Evolutionary conservation across 1,140 invertebrate species (phyloP).

Genomic region (Tyrophagus putrescentiae): DNA sequence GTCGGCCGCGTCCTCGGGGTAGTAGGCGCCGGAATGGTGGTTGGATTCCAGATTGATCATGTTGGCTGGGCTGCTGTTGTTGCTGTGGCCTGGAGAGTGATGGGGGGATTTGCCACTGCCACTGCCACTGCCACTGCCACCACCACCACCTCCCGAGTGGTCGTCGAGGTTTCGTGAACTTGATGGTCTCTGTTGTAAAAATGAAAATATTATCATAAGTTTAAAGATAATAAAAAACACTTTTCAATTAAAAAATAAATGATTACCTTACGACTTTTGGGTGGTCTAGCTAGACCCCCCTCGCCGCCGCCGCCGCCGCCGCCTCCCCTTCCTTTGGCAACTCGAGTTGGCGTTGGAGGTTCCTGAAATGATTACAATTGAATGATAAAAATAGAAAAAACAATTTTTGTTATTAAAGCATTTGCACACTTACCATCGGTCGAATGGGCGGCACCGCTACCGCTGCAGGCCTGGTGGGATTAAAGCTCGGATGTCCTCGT

Average conservation of each 20-base stretch:
- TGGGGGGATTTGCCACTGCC: too few species aligned
- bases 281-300: not conserved
- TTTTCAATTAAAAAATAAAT: not conserved
- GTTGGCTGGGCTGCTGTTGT: not conserved
- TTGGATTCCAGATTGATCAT: not conserved
- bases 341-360: not conserved
- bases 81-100: not conserved
- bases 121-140: not conserved
- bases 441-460: constrained; percentile 8
- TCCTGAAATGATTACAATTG: not conserved
- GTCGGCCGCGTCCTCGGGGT: not conserved
- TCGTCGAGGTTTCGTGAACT: not conserved
- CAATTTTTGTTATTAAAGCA: not conserved
- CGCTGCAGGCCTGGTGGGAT: constrained; percentile 12
- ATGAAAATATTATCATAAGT: too few species aligned
- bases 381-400: not conserved
- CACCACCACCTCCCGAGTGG: not conserved
- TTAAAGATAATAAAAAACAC: not conserved
- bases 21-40: too few species aligned
- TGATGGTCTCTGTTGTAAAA: too few species aligned
- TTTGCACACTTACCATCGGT: too few species aligned
- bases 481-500: constrained; percentile 15
- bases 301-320: not conserved
- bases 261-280: not conserved
- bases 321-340: not conserved